Evolutionary conservation across 2,888 invertebrate genomes (phyloP), one percentile per base, ranked within the genome.

Genomic region (Phragmatobia fuliginosa): DNA sequence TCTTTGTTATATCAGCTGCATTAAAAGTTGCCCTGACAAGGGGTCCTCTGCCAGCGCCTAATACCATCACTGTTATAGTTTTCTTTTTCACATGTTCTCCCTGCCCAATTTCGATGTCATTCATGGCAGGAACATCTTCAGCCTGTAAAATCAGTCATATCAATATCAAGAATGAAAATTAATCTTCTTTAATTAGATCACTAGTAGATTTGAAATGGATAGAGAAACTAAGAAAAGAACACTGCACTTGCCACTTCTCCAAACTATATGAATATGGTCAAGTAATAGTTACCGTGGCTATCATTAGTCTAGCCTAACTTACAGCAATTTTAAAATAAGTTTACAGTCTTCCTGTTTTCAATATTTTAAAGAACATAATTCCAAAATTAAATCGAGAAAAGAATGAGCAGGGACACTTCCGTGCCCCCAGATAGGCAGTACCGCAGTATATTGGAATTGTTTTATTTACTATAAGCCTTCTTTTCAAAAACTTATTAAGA

Each of bases 31-130:
- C 98, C 81, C 98, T 96, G 4, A 99, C 99, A 66, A 99, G 93
- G 0, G 99, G 99, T 0, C 99, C 99, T 84, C 99, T 95, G 1
- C 99, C 99, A 61, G 99, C 99, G 18, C 99, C 99, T 41, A 99
- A 96, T 18, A 99, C 97, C 97, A 99, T 98, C 32, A 99, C 95
- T 67, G 97, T 94, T 18, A 95, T 87, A 18, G 88, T 86, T 70
- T 82, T 81, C 56, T 86, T 85, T 70, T 79, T 80, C 90, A 94
- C 90, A 67, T 59, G 79, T 32, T 79, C 81, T 71, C 83, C 84
- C 58, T 85, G 82, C 45, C 82, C 84, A n/a, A 77, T 25, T 33
- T 81, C 66, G 60, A 82, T 75, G 28, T 36, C 63, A 58, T 75
- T 72, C 32, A 70, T 62, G 63, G 65, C 33, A 52, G 72, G 28